A percentile compares a stretch with the other conserved stretches of the same genome.
These are phyloP conservation scores for Sphaeridia pumilis DNA, from an alignment of 2,888 invertebrate species.

Conservation along the genomic window DNA sequence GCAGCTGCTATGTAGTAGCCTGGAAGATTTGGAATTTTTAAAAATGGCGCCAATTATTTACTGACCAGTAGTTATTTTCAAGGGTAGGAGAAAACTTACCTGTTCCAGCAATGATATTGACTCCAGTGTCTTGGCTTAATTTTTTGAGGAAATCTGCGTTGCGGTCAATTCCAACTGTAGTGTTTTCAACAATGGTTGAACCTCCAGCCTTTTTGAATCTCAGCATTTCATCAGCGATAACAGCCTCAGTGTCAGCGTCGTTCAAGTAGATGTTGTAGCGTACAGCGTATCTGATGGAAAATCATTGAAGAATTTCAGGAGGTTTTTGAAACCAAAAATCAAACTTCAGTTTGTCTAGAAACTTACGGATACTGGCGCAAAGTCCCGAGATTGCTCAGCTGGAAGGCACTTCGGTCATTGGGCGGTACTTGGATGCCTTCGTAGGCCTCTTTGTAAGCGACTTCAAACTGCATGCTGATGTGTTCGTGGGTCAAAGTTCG, in stretches of 20 bases:
- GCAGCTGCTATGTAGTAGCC: conserved; percentile 56
- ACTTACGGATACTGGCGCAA: conserved; percentile 54
- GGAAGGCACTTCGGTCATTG: conserved; percentile 39
- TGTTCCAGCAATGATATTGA: conserved; percentile 64
- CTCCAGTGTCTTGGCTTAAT: conserved; percentile 50
- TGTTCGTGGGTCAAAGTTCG: conserved; percentile 64
- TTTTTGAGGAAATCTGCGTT: conserved; percentile 50
- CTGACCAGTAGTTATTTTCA: too few relatives aligned
- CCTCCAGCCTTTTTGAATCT: conserved; percentile 59
- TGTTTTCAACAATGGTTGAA: conserved; percentile 65
- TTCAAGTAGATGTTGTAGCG: conserved; percentile 52
- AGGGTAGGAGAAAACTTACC: too few relatives aligned
- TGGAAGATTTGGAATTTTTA: too few relatives aligned
- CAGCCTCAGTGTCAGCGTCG: conserved; percentile 47
- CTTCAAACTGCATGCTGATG: conserved; percentile 52
- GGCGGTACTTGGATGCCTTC: conserved; percentile 2
- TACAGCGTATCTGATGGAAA: conserved; percentile 56
- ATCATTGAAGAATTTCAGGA: too few relatives aligned
- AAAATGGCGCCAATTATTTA: too few relatives aligned
- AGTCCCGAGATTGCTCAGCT: conserved; percentile 50
- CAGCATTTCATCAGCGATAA: conserved; percentile 53
- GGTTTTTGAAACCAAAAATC: background rate
- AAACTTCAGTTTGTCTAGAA: background rate
- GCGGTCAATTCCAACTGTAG: conserved; percentile 56
- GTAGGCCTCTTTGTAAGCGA: conserved; percentile 45